Evolutionary conservation across 2,797 vertebrate species (phyloP).

Genomic region (Crenichthys baileyi): DNA sequence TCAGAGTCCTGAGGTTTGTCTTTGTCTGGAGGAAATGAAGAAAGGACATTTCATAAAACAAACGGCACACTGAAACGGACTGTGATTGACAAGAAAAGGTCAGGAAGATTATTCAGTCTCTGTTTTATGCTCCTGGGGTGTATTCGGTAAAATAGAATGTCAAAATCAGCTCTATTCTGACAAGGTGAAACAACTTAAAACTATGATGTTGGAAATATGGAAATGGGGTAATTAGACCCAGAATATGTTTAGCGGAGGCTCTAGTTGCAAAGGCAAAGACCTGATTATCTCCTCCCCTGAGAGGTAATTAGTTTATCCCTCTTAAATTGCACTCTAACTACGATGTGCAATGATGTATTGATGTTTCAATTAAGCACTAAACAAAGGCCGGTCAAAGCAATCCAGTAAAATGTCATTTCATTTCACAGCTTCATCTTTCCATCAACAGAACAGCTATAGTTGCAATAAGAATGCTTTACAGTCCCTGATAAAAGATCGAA

Average conservation of each 20-base stretch:
- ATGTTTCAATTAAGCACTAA: background rate
- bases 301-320: conserved; percentile 9
- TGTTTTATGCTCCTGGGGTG: background rate
- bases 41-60: background rate
- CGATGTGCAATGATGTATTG: conserved; percentile 11
- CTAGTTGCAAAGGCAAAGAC: background rate
- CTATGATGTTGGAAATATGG: background rate
- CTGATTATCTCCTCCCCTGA: conserved; percentile 8
- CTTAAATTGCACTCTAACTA: conserved; percentile 11
- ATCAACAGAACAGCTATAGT: background rate
- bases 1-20: conserved; percentile 81
- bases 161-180: background rate
- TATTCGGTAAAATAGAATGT: conserved; percentile 4
- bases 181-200: conserved; percentile 15
- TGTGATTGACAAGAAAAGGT: background rate
- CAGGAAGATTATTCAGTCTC: background rate
- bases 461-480: background rate
- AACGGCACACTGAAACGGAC: background rate
- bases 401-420: background rate
- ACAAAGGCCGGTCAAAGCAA: conserved; percentile 9
- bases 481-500: background rate
- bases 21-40: conserved; percentile 71
- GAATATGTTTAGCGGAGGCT: conserved; percentile 8
- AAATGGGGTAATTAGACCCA: background rate
- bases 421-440: background rate